Percentiles rank a stretch among this genome's conserved stretches.
Evolutionary conservation across 2,888 invertebrate species (phyloP).

Genomic region (Drosophila pegasa): DNA sequence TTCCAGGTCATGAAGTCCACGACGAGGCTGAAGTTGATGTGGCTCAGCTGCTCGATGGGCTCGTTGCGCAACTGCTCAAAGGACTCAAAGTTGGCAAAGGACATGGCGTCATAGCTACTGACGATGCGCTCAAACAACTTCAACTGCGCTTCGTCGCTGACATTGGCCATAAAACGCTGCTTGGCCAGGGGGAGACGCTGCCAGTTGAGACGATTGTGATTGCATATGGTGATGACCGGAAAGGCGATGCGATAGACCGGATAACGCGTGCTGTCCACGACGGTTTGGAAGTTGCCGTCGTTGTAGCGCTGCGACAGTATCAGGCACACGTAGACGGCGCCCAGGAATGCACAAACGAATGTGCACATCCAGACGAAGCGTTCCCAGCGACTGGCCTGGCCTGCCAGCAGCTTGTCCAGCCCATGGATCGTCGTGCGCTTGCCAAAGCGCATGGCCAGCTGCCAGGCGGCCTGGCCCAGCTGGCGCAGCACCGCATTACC

Average conservation of each 20-base stretch:
- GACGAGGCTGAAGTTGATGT: slow-evolving; percentile 81
- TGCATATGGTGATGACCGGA: slow-evolving; percentile 84
- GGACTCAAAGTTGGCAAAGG: slow-evolving; percentile 78
- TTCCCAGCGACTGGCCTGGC: slow-evolving; percentile 65
- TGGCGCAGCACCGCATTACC: slow-evolving; percentile 28
- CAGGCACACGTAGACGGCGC: slow-evolving; percentile 79
- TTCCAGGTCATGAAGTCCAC: slow-evolving; percentile 81
- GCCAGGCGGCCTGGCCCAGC: slow-evolving; percentile 49
- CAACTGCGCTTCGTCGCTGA: slow-evolving; percentile 51
- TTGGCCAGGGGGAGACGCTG: slow-evolving; percentile 76
- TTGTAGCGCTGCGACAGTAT: slow-evolving; percentile 81
- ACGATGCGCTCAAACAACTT: slow-evolving; percentile 76
- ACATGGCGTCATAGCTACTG: slow-evolving; percentile 73
- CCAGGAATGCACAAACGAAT: slow-evolving; percentile 75
- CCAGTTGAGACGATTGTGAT: slow-evolving; percentile 84
- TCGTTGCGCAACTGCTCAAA: slow-evolving; percentile 66
- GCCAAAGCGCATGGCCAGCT: slow-evolving; percentile 72
- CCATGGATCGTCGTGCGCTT: slow-evolving; percentile 82
- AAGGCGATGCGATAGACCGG: slow-evolving; percentile 82
- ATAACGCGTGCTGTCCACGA: slow-evolving; percentile 82
- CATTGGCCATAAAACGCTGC: slow-evolving; percentile 71
- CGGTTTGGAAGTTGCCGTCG: slow-evolving; percentile 81
- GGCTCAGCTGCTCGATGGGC: slow-evolving; percentile 66
- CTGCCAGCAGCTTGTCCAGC: slow-evolving; percentile 71
- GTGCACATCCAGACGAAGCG: slow-evolving; percentile 81